Percentiles rank a stretch among this genome's conserved stretches.
These are phyloP conservation scores for Octopus sinensis DNA, from an alignment of 1,140 invertebrate species.

Conservation along the genomic window DNA sequence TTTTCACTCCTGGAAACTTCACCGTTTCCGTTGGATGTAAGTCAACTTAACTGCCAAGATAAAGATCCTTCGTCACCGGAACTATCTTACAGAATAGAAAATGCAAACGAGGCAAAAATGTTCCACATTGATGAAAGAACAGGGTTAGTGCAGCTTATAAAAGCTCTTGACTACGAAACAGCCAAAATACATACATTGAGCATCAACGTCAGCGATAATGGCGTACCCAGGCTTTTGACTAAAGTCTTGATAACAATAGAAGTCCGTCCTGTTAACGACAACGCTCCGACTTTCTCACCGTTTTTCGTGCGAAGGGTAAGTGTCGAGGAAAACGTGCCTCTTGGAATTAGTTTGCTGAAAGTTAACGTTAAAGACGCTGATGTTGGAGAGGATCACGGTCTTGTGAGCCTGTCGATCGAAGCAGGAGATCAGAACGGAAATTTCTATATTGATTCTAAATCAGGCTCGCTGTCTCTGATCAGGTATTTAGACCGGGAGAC, in stretches of 20 bases:
- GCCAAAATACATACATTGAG: constrained; percentile 26
- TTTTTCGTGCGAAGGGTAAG: constrained; percentile 17
- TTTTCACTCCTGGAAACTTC: constrained; percentile 24
- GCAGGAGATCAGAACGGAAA: constrained; percentile 34
- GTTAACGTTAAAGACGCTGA: constrained; percentile 36
- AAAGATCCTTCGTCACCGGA: constrained; percentile 24
- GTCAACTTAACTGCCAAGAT: constrained; percentile 33
- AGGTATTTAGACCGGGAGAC: constrained; percentile 35
- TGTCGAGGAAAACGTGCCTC: constrained; percentile 26
- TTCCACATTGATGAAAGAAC: constrained; percentile 17
- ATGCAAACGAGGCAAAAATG: constrained; percentile 1
- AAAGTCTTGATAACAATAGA: constrained; percentile 29
- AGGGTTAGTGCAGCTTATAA: constrained; percentile 17
- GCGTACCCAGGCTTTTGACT: constrained; percentile 17
- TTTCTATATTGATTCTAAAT: constrained; percentile 36
- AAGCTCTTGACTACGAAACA: constrained; percentile 35
- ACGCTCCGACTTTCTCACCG: constrained; percentile 27
- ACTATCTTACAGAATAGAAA: constrained; percentile 8
- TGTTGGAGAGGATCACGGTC: constrained; percentile 23
- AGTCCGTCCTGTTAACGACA: constrained; percentile 44
- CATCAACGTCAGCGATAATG: constrained; percentile 31
- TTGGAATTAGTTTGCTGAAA: constrained; percentile 27
- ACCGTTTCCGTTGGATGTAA: constrained; percentile 23
- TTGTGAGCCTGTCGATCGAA: constrained; percentile 25
- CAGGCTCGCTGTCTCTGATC: constrained; percentile 29